Percentiles rank a stretch among this genome's conserved stretches.
phyloP scores from a whole-genome alignment of 2,888 invertebrate species.

The Xiphydria camelus region DNA sequence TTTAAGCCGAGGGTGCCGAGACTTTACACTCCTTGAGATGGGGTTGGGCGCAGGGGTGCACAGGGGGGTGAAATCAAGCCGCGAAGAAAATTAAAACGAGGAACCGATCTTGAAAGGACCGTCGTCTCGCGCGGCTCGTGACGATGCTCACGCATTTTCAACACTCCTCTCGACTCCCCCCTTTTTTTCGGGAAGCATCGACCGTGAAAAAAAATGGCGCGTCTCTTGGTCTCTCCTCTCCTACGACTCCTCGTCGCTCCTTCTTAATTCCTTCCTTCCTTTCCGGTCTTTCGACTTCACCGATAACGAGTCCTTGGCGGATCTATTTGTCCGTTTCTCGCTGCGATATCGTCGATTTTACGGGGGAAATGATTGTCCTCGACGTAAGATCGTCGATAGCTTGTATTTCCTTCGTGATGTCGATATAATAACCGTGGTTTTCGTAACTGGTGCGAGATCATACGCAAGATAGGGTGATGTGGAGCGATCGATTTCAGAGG shows the following conservation, averaged over 20 bases:
- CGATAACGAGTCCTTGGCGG: no score
- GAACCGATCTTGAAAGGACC: conserved; percentile 41
- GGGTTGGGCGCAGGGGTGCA: no score
- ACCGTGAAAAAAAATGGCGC: not conserved
- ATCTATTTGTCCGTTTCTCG: conserved; percentile 6
- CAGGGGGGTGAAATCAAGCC: conserved; percentile 52
- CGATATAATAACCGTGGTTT: no score
- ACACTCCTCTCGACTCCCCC: conserved; percentile 3
- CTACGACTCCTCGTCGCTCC: conserved; percentile 8
- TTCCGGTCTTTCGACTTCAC: conserved; percentile 4
- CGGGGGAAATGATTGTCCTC: no score
- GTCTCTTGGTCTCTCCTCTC: conserved; percentile 7
- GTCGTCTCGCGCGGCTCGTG: conserved; percentile 16
- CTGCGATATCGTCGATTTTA: conserved; percentile 26
- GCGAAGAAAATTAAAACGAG: conserved; percentile 57
- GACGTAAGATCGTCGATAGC: no score
- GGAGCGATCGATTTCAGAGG: no score
- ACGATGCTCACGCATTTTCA: conserved; percentile 24
- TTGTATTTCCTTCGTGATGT: no score
- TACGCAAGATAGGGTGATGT: no score
- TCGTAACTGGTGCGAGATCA: no score
- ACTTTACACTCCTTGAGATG: conserved; percentile 54
- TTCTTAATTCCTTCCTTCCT: conserved; percentile 9
- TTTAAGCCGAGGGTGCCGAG: conserved; percentile 57
- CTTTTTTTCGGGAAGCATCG: not conserved